Base-by-base conservation (phyloP, 2,888 invertebrate genomes). In the Notodromas monacha region DNA sequence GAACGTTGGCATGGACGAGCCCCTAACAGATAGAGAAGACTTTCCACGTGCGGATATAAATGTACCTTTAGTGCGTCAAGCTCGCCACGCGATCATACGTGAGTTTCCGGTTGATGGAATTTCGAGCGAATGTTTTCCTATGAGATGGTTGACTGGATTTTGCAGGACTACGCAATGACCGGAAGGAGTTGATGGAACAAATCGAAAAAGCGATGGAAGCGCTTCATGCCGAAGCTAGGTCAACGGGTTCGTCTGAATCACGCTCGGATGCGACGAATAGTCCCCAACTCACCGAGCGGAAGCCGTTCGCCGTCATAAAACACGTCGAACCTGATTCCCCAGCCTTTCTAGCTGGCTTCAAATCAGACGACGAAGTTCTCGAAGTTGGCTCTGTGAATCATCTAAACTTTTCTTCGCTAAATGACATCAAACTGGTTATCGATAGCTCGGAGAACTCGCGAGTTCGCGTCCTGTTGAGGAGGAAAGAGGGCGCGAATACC, bases 41-140 rank as follows among this genome's bases (percentile, higher is more conserved):
- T 92, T 58, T 49, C 89, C 89, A 1, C 57, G 79, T 26, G 60
- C 59, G 38, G 74, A 79, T 42, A 68, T 92, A 36, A 84, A 92
- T 48, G 64, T 86, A 0, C 51, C 55, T 6, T 39, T 55, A 31
- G 76, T 86, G 2, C 59, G 86, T 31, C 65, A 69, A 45, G 74
- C 84, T 0, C 60, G 89, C 29, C 72, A 79, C 42, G 59, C 61
- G 41, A 76, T 92, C 33, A 72, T 74, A 43, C 76, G 84, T 73
- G 55, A 59, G 63, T 59, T 21, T n/a, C n/a, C n/a, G n/a, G n/a
- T n/a, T n/a, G n/a, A n/a, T n/a, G n/a, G n/a, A n/a, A n/a, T n/a
- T n/a, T n/a, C n/a, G n/a, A n/a, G n/a, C n/a, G n/a, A n/a, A n/a
- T n/a, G n/a, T n/a, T n/a, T n/a, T n/a, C n/a, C n/a, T n/a, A n/a